A percentile compares a stretch with the other conserved stretches of the same genome.
phyloP scores from a whole-genome alignment of 2,797 vertebrate genomes.

The Sebastes umbrosus region DNA sequence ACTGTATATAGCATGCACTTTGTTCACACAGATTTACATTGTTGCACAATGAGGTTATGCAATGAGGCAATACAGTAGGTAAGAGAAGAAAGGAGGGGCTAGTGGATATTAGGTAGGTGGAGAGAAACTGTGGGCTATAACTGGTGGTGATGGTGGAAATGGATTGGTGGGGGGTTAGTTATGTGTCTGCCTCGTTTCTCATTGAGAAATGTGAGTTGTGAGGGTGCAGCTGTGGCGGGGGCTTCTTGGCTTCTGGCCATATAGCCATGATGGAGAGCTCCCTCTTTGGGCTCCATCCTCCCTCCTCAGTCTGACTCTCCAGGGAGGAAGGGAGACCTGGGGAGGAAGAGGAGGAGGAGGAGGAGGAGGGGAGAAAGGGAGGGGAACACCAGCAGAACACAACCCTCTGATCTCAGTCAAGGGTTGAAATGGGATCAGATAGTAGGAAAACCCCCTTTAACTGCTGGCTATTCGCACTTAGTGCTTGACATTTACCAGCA shows the following conservation, averaged over 20 bases:
- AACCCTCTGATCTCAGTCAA: slow-evolving; percentile 47
- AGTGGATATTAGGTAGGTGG: slow-evolving; percentile 18
- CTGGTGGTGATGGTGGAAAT: not conserved
- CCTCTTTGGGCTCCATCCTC: slow-evolving; percentile 26
- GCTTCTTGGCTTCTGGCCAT: slow-evolving; percentile 37
- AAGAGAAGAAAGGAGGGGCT: not conserved
- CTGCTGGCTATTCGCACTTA: slow-evolving; percentile 19
- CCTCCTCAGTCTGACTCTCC: slow-evolving; percentile 36
- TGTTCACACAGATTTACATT: slow-evolving; percentile 34
- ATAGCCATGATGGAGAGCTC: slow-evolving; percentile 33
- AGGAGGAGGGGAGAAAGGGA: not conserved
- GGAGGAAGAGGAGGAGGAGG: not conserved
- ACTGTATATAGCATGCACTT: slow-evolving; percentile 21
- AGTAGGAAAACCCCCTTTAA: slow-evolving; percentile 38
- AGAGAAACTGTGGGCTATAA: slow-evolving; percentile 10
- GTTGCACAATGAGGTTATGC: slow-evolving; percentile 51
- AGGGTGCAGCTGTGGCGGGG: slow-evolving; percentile 29
- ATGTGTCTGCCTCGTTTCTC: slow-evolving; percentile 19
- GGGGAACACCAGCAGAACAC: slow-evolving; percentile 32
- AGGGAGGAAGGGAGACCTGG: slow-evolving; percentile 17
- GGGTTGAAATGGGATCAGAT: slow-evolving; percentile 57
- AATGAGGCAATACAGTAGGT: slow-evolving; percentile 16
- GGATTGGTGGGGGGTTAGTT: not conserved
- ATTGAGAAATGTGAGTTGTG: slow-evolving; percentile 46
- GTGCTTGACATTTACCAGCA: slow-evolving; percentile 19